A percentile compares a stretch with the other conserved stretches of the same genome.
These are phyloP conservation scores for Nixonia krombeini DNA, from an alignment of 1,140 invertebrate species.

Conservation along the genomic window DNA sequence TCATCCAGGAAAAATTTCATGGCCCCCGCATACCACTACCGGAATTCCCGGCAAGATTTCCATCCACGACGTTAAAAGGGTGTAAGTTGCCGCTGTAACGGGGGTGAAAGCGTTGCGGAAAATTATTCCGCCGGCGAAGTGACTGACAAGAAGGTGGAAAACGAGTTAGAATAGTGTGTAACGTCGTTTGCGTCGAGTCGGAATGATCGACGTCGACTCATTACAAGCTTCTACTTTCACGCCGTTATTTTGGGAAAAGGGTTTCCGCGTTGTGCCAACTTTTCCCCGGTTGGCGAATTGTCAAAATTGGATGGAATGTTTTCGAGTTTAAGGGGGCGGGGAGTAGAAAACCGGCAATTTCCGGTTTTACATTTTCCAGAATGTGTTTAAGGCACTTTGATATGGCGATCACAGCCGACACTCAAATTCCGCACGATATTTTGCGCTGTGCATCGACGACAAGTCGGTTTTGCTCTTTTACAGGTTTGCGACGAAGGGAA, in stretches of 20 bases:
- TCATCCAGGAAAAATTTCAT: constrained; percentile 26
- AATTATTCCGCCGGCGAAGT: constrained; percentile 33
- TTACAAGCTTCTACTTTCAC: constrained; percentile 5
- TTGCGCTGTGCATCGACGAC: too few species aligned
- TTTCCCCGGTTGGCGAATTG: too few species aligned
- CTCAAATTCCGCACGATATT: too few species aligned
- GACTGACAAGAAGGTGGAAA: constrained; percentile 32
- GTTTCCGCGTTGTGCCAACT: too few species aligned
- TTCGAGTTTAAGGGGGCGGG: too few species aligned
- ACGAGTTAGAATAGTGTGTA: constrained; percentile 10
- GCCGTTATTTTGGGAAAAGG: background rate
- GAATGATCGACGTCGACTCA: constrained; percentile 21
- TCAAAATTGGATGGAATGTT: too few species aligned
- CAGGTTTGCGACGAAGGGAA: too few species aligned
- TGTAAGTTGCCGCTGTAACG: constrained; percentile 24
- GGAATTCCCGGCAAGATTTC: constrained; percentile 9
- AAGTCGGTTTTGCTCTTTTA: too few species aligned
- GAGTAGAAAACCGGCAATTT: too few species aligned
- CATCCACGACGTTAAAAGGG: constrained; percentile 11
- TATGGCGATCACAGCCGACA: too few species aligned
- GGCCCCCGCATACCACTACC: constrained; percentile 5
- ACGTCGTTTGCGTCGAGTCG: constrained; percentile 19
- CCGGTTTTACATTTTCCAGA: too few species aligned
- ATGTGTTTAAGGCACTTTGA: too few species aligned
- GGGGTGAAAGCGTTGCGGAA: constrained; percentile 19